These are phyloP conservation scores for Artibeus jamaicensis DNA, from an alignment of 2,797 vertebrate genomes.

Conservation along the genomic window DNA sequence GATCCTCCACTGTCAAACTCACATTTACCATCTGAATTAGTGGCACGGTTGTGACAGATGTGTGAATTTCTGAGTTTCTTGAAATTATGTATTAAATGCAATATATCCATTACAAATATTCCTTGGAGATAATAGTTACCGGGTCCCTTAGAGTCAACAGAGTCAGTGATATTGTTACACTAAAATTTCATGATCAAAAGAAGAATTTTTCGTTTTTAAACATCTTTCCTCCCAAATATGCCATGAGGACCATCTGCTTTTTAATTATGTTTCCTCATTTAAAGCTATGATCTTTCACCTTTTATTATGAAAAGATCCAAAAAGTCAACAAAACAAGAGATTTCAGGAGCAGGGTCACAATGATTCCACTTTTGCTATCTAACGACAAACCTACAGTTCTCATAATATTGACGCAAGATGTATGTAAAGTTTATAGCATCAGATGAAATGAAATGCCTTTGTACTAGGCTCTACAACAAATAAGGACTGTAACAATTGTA, in stretches of 20 bases:
- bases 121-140: background rate
- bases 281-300: background rate
- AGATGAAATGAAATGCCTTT: background rate
- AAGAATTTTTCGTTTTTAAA: background rate
- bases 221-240: background rate
- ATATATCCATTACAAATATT: background rate
- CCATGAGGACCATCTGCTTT: background rate
- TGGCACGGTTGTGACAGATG: background rate
- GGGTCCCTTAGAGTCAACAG: background rate
- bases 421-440: background rate
- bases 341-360: background rate
- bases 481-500: background rate
- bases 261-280: background rate
- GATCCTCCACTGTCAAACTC: background rate
- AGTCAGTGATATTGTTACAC: background rate
- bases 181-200: slow-evolving; percentile 21
- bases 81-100: background rate
- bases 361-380: background rate
- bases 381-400: background rate
- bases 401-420: background rate
- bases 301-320: background rate
- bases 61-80: background rate
- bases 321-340: background rate
- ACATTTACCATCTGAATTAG: background rate
- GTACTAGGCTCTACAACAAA: background rate